These are phyloP conservation scores for Mormyrus hasselquistii DNA, from an alignment of 2,797 vertebrate species.

Conservation along the genomic window DNA sequence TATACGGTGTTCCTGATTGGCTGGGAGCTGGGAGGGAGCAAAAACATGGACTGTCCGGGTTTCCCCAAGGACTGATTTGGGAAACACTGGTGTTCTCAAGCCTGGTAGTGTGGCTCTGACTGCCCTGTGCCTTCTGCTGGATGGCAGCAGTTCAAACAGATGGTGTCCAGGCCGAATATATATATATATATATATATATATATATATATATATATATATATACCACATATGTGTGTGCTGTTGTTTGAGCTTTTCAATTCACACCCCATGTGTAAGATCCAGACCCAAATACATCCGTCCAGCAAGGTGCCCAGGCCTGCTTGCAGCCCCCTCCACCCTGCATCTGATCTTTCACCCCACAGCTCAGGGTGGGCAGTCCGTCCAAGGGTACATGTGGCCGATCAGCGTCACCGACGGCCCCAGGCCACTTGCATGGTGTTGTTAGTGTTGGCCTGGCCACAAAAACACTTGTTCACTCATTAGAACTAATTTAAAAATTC, in stretches of 20 bases:
- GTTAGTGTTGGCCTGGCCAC: conserved; percentile 27
- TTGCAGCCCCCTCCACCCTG: not conserved
- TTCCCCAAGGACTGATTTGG: no score
- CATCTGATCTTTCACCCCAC: not conserved
- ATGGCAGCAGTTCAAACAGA: not conserved
- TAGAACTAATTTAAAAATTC: conserved; percentile 33
- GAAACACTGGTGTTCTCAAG: not conserved
- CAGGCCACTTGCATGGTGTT: conserved; percentile 37
- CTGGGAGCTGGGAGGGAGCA: no score
- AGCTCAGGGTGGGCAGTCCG: not conserved
- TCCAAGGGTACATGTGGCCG: not conserved
- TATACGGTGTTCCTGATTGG: no score
- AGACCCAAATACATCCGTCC: not conserved
- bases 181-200: no score
- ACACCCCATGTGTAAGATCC: not conserved
- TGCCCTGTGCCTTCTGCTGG: not conserved
- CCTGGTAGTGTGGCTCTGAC: not conserved
- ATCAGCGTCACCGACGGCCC: not conserved
- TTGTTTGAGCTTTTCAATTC: not conserved
- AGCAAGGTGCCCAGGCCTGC: not conserved
- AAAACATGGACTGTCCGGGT: no score
- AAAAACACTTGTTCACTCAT: conserved; percentile 31
- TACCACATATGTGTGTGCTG: no score
- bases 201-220: no score
- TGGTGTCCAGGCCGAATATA: not conserved